A percentile compares a stretch with the other conserved stretches of the same genome.
These are phyloP conservation scores for Rhincodon typus DNA, from an alignment of 2,797 vertebrate species.

Conservation along the genomic window DNA sequence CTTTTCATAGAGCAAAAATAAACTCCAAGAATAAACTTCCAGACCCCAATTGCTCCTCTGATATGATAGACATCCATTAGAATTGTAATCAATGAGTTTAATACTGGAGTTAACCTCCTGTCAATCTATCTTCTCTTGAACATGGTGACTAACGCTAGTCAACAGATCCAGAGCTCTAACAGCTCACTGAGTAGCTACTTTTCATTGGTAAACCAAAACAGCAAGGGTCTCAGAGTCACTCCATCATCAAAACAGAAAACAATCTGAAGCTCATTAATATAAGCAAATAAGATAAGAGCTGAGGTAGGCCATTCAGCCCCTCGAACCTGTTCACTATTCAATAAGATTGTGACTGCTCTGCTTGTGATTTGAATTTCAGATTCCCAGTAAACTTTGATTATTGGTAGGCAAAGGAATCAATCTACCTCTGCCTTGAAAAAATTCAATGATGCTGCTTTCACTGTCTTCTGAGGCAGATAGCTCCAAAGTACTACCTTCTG, in stretches of 20 bases:
- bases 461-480: too few species aligned
- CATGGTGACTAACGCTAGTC: not conserved
- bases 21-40: conserved; percentile 6
- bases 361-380: too few species aligned
- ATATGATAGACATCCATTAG: not conserved
- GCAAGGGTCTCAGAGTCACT: not conserved
- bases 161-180: not conserved
- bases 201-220: not conserved
- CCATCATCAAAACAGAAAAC: not conserved
- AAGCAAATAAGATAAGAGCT: too few species aligned
- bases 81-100: not conserved
- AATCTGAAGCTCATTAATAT: not conserved
- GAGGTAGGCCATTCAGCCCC: too few species aligned
- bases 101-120: not conserved
- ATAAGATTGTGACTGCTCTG: too few species aligned
- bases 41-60: not conserved
- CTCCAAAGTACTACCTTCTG: too few species aligned
- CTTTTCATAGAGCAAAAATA: not conserved
- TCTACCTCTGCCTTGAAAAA: too few species aligned
- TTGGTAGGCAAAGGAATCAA: too few species aligned
- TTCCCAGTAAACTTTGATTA: too few species aligned
- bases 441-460: too few species aligned
- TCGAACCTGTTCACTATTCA: too few species aligned
- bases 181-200: not conserved
- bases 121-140: conserved; percentile 7